Conservation (phyloP, 2,888 invertebrate genomes). For the Dryococelus australis region DNA sequence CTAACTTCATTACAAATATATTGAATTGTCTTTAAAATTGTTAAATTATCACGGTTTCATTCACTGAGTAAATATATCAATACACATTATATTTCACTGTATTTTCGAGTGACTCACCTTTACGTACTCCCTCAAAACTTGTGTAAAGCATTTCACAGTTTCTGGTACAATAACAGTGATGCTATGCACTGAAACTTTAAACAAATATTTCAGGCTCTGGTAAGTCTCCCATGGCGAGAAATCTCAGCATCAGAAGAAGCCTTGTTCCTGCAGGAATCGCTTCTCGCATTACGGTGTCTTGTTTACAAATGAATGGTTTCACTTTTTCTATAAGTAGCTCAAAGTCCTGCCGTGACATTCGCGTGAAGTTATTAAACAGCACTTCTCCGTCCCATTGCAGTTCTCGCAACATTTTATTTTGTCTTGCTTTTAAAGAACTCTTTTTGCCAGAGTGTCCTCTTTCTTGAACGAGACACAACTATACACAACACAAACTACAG, state of each 20-base stretch:
- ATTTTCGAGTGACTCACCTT: not conserved
- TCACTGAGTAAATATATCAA: not conserved
- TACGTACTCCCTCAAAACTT: not conserved
- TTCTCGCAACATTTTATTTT: not conserved
- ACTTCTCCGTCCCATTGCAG: not conserved
- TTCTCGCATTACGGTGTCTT: conserved; percentile 24
- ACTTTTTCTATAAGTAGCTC: conserved; percentile 16
- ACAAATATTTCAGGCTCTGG: not conserved
- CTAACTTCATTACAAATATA: not conserved
- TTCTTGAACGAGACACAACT: not conserved
- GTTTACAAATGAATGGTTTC: not conserved
- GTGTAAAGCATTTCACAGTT: not conserved
- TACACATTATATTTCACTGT: not conserved
- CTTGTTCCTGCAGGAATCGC: conserved; percentile 24
- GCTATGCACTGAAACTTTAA: not conserved
- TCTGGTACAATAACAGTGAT: not conserved
- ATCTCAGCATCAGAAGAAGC: conserved; percentile 23
- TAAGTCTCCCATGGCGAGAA: conserved; percentile 27
- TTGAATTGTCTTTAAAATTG: not conserved
- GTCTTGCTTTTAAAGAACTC: conserved; percentile 2
- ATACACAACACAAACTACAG: not conserved
- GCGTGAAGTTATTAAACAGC: conserved; percentile 23
- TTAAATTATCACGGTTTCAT: no score
- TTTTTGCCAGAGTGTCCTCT: not conserved
- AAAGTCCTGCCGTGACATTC: conserved; percentile 20